Base-by-base conservation (phyloP, 2,888 invertebrate genomes). In the Seira musarum region DNA sequence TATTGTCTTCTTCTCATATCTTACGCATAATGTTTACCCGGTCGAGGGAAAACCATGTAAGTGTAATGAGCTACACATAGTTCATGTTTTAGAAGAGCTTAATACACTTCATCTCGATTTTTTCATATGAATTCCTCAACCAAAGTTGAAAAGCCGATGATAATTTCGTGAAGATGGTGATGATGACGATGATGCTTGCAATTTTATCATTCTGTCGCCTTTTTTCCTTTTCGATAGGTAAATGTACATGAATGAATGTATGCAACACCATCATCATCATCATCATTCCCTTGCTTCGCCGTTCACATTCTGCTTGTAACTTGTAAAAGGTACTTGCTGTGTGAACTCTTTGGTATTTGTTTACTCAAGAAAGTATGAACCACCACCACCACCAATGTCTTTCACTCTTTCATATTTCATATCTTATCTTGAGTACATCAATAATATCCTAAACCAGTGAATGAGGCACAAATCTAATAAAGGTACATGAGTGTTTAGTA, bases 1-100 rank as follows among this genome's bases (percentile, higher is more conserved):
- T 25, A 57, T 57, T 22, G 17, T 53, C 53, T 49, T n/a, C n/a
- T n/a, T 67, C 24, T n/a, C 53, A 53, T 57, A 57, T 53, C 57
- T 57, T 69, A 69, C 57, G 57, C 53, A 57, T 57, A 17, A 25
- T 69, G 46, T 69, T 25, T n/a, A 49, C 22, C 53, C 25, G 10
- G 49, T 69, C 30, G 25, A 24, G 25, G 53, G 15, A n/a, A 25
- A 10, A 57, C 3, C 30, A 69, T 57, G 25, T 25, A 22, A 69
- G 24, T 53, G 46, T 40, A 13, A 40, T 40, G 40, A 40, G 40
- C 40, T 40, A 40, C 40, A 40, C 40, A n/a, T n/a, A 40, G 40
- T 40, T 40, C 40, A 40, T 40, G n/a, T n/a, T 40, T 40, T 40
- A 40, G 13, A 40, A 40, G 13, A 40, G 40, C 6, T 40, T 8